These are phyloP conservation scores for Eumeta japonica DNA, from an alignment of 1,140 invertebrate genomes.

Conservation along the genomic window DNA sequence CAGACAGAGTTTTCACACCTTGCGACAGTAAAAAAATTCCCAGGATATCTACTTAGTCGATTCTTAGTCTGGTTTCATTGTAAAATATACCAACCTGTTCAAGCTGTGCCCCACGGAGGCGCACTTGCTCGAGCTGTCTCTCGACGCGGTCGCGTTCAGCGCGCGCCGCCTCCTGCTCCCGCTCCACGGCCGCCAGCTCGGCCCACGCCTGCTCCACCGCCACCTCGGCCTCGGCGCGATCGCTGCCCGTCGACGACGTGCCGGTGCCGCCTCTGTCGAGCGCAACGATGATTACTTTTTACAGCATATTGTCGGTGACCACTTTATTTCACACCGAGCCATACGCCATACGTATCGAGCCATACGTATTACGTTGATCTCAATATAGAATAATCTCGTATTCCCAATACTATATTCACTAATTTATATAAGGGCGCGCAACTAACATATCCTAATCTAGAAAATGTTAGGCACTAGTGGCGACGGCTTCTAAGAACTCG, in stretches of 20 bases:
- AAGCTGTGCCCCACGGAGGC: constrained; percentile 70
- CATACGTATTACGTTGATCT: background rate
- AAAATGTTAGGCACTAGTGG: no score
- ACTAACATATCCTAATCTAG: no score
- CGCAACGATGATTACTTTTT: background rate
- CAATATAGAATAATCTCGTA: background rate
- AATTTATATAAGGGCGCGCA: no score
- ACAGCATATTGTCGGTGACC: no score
- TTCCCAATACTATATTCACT: no score
- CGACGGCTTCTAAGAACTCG: no score
- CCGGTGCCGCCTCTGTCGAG: constrained; percentile 32
- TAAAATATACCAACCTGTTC: constrained; percentile 72
- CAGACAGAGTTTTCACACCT: no score
- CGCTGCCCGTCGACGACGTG: constrained; percentile 19
- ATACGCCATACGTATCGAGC: background rate
- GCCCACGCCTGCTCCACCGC: constrained; percentile 81
- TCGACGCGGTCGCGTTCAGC: constrained; percentile 73
- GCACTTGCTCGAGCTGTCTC: constrained; percentile 74
- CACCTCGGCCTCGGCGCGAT: constrained; percentile 64
- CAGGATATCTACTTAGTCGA: no score
- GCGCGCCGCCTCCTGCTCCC: constrained; percentile 79
- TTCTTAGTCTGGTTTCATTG: background rate
- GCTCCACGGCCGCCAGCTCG: constrained; percentile 79
- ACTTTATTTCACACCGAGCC: no score
- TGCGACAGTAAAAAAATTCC: no score